Conservation (phyloP, 2,113 vertebrate species). For the Psettodes erumei region DNA sequence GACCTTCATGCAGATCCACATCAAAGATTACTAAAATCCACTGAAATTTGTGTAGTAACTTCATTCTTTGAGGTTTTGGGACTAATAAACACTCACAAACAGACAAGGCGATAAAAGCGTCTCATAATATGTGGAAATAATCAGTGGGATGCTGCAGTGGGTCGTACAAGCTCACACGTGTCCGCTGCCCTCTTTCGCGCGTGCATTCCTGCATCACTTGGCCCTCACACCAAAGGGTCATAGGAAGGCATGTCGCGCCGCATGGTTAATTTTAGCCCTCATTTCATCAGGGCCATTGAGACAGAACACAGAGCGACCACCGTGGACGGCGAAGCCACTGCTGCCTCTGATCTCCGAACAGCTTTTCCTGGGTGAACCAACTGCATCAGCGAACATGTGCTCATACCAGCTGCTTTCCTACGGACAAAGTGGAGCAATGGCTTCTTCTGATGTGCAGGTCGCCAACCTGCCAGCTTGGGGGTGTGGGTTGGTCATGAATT, state of each 20-base stretch:
- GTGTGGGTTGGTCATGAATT: too few relatives aligned
- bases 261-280: constrained; percentile 77
- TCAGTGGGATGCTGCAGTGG: constrained; percentile 6
- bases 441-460: constrained; percentile 7
- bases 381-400: constrained; percentile 15
- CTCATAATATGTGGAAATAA: not conserved
- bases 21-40: too few relatives aligned
- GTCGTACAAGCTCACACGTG: not conserved
- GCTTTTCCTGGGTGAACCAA: not conserved
- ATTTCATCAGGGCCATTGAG: constrained; percentile 67
- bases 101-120: not conserved
- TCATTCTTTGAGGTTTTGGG: too few relatives aligned
- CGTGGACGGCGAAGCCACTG: constrained; percentile 8
- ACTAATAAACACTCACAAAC: not conserved
- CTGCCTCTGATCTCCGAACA: constrained; percentile 48
- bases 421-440: constrained; percentile 37
- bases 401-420: not conserved
- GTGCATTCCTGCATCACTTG: constrained; percentile 62
- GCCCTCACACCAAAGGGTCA: constrained; percentile 61
- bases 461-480: not conserved
- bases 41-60: not conserved
- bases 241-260: constrained; percentile 60
- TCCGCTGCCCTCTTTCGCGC: constrained; percentile 10
- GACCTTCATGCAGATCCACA: not conserved
- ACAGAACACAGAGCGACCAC: constrained; percentile 68